Evolutionary conservation across 2,888 invertebrate genomes (phyloP).

Genomic region (Belgica antarctica): DNA sequence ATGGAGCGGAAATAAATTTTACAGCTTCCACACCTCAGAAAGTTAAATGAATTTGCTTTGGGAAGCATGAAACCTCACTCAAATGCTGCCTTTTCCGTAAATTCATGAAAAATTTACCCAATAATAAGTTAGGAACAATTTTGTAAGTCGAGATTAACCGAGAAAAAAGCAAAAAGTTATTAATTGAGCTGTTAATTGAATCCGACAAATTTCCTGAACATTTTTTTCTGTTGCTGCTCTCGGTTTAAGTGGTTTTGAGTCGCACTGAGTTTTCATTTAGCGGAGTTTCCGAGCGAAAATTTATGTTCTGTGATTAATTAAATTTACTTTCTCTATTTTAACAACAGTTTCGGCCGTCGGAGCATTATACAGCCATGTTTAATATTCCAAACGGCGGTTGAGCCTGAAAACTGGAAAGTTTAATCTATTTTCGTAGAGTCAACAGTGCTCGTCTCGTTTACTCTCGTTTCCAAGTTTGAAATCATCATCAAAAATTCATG

Average conservation of each 20-base stretch:
- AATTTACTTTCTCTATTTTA: conserved; percentile 2
- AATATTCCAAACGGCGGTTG: not conserved
- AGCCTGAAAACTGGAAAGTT: not conserved
- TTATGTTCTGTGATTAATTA: conserved; percentile 5
- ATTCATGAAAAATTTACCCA: not conserved
- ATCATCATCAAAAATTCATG: conserved; percentile 39
- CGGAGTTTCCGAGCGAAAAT: conserved; percentile 1
- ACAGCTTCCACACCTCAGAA: not conserved
- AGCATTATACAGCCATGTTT: not conserved
- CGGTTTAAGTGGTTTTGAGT: conserved; percentile 19
- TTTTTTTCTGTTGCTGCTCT: not conserved
- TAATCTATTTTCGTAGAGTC: not conserved
- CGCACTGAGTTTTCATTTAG: conserved; percentile 2
- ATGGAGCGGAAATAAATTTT: conserved; percentile 2
- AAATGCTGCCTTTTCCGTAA: conserved; percentile 7
- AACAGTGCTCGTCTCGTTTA: not conserved
- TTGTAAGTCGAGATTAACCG: no score
- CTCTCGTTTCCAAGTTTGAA: conserved; percentile 7
- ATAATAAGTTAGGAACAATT: not conserved
- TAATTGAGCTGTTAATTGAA: conserved; percentile 42
- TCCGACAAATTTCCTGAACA: conserved; percentile 33
- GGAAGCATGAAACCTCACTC: not conserved
- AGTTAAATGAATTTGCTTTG: not conserved
- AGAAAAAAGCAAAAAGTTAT: conserved; percentile 22
- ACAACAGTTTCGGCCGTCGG: not conserved